Evolutionary conservation across 1,140 invertebrate genomes (phyloP).

Genomic region (Geopemphigus sp.): DNA sequence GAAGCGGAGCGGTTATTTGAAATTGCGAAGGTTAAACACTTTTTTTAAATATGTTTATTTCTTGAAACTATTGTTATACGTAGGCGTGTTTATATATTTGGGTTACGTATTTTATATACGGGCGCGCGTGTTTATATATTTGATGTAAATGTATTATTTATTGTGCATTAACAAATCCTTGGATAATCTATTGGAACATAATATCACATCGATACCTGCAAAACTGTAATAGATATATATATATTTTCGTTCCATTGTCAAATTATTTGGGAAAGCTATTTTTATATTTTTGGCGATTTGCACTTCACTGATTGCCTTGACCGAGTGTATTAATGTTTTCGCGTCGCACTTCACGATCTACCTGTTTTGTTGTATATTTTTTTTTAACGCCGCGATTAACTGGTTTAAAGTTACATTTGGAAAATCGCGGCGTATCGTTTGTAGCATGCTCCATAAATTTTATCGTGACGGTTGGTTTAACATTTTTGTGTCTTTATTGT

Average conservation of each 20-base stretch:
- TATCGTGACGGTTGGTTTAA: not conserved
- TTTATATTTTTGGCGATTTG: not conserved
- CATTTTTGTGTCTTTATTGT: too few relatives aligned
- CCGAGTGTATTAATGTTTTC: not conserved
- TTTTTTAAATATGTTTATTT: too few relatives aligned
- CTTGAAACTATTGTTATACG: too few relatives aligned
- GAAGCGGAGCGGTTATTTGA: too few relatives aligned
- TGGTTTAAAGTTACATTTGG: not conserved
- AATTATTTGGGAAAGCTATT: constrained; percentile 18
- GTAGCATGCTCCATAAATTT: constrained; percentile 10
- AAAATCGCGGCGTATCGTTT: not conserved
- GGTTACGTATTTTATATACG: not conserved
- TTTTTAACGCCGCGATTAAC: not conserved
- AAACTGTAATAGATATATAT: not conserved
- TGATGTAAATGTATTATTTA: not conserved
- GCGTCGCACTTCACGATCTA: constrained; percentile 13
- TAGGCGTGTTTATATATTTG: too few relatives aligned
- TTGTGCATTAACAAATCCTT: constrained; percentile 3
- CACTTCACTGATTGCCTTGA: constrained; percentile 27
- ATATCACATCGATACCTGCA: not conserved
- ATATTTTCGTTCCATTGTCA: constrained; percentile 18
- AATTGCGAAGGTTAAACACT: too few relatives aligned
- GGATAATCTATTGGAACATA: not conserved
- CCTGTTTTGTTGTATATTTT: not conserved
- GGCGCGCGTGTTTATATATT: not conserved